phyloP scores from a whole-genome alignment of 2,113 vertebrate species.

The Calyptommatus sinebrachiatus region DNA sequence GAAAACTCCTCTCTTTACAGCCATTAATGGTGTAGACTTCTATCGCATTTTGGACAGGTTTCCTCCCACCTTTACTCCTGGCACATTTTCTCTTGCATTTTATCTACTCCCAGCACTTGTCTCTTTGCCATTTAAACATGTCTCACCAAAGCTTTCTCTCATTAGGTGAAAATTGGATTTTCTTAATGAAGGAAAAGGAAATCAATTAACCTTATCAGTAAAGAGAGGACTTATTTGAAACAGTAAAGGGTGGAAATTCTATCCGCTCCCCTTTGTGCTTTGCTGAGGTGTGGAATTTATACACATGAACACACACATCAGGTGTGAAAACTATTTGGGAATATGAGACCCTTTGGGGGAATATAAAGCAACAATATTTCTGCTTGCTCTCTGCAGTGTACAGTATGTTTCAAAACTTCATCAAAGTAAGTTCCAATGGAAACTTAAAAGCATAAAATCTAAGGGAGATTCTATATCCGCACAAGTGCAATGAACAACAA shows the following conservation, averaged over 20 bases:
- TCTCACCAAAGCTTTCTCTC: conserved; percentile 63
- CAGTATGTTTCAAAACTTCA: not conserved
- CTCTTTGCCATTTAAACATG: conserved; percentile 58
- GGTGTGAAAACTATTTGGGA: not conserved
- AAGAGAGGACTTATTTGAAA: conserved; percentile 65
- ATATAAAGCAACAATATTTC: conserved; percentile 46
- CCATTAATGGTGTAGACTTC: no score
- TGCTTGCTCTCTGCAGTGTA: conserved; percentile 44
- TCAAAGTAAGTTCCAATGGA: not conserved
- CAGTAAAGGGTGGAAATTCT: conserved; percentile 16
- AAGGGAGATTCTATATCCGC: not conserved
- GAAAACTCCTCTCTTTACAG: no score
- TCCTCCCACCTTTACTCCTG: no score
- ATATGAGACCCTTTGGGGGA: conserved; percentile 15
- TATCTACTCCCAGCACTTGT: conserved; percentile 21
- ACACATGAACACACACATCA: not conserved
- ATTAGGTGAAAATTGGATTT: conserved; percentile 74
- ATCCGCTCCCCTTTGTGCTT: not conserved
- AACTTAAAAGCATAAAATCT: not conserved
- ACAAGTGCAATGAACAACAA: not conserved
- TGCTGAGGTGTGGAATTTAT: conserved; percentile 5
- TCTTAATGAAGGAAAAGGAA: conserved; percentile 79
- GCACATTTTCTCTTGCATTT: not conserved
- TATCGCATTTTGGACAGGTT: not conserved
- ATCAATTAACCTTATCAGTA: conserved; percentile 77